Conservation (phyloP, 1,140 invertebrate species). For the Atta colombica region DNA sequence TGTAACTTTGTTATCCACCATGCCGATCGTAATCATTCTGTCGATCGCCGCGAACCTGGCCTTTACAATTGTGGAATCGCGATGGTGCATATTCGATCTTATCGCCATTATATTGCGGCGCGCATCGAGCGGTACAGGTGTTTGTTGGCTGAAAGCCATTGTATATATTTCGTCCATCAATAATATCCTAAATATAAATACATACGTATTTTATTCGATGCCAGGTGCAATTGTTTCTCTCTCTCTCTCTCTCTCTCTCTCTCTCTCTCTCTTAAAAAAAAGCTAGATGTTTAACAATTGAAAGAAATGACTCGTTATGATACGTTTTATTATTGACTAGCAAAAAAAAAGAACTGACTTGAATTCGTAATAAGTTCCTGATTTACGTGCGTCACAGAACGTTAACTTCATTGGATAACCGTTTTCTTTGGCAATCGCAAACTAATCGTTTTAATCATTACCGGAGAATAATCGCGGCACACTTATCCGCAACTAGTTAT, state of each 20-base stretch:
- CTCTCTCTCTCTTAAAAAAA: neutral
- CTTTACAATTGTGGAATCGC: slow-evolving; percentile 52
- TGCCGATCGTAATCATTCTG: slow-evolving; percentile 40
- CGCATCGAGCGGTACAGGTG: slow-evolving; percentile 66
- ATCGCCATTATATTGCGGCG: slow-evolving; percentile 54
- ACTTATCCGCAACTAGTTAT: slow-evolving; percentile 53
- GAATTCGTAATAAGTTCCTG: neutral
- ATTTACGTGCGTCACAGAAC: slow-evolving; percentile 50
- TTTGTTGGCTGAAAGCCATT: slow-evolving; percentile 35
- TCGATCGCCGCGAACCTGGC: slow-evolving; percentile 36
- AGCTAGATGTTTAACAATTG: neutral
- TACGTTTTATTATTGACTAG: neutral
- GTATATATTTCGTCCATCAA: slow-evolving; percentile 37
- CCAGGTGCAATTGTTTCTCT: slow-evolving; percentile 16
- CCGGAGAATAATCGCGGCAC: slow-evolving; percentile 3
- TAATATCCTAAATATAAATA: slow-evolving; percentile 36
- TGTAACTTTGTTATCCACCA: slow-evolving; percentile 52
- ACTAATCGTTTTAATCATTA: slow-evolving; percentile 65
- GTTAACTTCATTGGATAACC: slow-evolving; percentile 57
- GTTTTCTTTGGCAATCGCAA: slow-evolving; percentile 57
- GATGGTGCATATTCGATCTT: slow-evolving; percentile 65
- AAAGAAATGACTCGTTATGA: slow-evolving; percentile 12
- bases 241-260: neutral
- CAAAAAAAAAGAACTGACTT: neutral
- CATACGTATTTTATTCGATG: neutral